These are phyloP conservation scores for Pseudolaguvia tuberculata DNA, from an alignment of 2,113 vertebrate genomes.

Conservation along the genomic window DNA sequence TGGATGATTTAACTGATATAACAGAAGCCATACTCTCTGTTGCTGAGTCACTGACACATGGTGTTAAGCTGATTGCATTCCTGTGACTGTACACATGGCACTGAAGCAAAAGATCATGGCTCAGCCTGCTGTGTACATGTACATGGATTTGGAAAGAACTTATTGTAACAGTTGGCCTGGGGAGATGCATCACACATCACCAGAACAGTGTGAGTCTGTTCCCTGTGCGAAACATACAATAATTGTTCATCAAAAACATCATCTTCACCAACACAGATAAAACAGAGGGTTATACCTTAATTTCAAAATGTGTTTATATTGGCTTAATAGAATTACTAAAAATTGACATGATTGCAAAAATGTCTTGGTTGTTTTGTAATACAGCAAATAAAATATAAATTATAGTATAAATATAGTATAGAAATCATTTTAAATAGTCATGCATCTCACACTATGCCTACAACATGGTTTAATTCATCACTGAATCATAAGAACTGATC, in stretches of 20 bases:
- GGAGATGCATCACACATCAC: constrained; percentile 32
- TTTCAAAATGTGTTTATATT: too few species aligned
- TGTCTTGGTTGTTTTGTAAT: too few species aligned
- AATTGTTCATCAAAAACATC: constrained; percentile 9
- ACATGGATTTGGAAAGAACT: constrained; percentile 39
- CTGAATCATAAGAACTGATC: constrained; percentile 2
- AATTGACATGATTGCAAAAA: too few species aligned
- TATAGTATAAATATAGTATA: too few species aligned
- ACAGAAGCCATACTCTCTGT: not conserved
- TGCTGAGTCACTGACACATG: constrained; percentile 7
- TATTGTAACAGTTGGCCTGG: constrained; percentile 48
- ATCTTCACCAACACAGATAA: not conserved
- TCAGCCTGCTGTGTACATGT: constrained; percentile 29
- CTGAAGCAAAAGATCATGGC: constrained; percentile 1
- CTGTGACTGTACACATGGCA: constrained; percentile 5
- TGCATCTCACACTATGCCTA: not conserved
- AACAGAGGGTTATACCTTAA: not conserved
- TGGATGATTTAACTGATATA: not conserved
- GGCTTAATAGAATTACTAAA: too few species aligned
- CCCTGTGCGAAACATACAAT: not conserved
- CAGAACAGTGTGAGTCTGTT: constrained; percentile 13
- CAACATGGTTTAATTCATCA: not conserved
- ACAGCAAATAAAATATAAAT: too few species aligned
- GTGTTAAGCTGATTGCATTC: constrained; percentile 18
- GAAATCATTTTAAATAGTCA: not conserved